Conservation (phyloP, 2,113 vertebrate genomes). For the Gymnorhina tibicen region DNA sequence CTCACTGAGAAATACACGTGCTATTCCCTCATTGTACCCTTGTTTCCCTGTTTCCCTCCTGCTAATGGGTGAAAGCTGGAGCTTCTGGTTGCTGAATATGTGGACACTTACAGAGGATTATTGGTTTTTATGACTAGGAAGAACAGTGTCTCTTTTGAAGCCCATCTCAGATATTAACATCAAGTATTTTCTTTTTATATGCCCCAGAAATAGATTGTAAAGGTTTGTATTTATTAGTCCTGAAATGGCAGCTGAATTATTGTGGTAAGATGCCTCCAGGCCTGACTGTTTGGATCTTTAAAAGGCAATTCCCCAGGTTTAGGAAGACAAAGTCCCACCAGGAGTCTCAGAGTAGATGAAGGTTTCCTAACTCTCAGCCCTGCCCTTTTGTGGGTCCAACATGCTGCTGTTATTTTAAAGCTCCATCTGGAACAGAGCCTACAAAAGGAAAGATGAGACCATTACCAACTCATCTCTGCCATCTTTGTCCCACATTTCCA, state of each 20-base stretch:
- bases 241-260: not conserved
- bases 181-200: not conserved
- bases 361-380: not conserved
- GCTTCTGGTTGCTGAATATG: not conserved
- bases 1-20: not conserved
- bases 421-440: conserved; percentile 3
- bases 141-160: not conserved
- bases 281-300: not conserved
- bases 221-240: not conserved
- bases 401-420: conserved; percentile 14
- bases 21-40: not conserved
- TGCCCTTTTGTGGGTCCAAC: not conserved
- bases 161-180: not conserved
- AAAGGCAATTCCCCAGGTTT: not conserved
- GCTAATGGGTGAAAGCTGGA: not conserved
- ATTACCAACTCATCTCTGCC: conserved; percentile 3
- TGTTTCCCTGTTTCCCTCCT: not conserved
- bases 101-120: not conserved
- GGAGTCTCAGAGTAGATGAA: not conserved
- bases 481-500: conserved; percentile 63
- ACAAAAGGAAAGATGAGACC: conserved; percentile 34
- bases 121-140: not conserved
- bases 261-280: not conserved
- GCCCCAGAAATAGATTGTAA: not conserved
- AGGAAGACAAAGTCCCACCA: not conserved